phyloP scores from a whole-genome alignment of 2,888 invertebrate species.

The Microctonus brassicae region DNA sequence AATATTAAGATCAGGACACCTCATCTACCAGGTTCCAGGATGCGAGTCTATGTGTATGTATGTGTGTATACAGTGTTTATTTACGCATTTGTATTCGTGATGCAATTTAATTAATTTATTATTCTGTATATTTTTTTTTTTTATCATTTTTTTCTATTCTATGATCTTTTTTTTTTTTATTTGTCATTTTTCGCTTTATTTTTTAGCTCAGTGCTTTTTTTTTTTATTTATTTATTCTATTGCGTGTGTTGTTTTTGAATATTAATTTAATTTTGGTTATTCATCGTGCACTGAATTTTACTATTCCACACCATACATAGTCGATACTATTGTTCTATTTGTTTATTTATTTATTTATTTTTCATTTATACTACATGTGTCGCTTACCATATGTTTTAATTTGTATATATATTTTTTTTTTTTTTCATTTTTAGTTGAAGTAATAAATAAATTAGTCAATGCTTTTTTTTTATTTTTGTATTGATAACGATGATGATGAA shows the following conservation, averaged over 20 bases:
- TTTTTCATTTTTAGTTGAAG: background rate
- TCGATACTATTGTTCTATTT: no score
- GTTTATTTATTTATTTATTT: background rate
- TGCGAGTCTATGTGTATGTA: conserved; percentile 35
- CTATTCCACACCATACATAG: conserved; percentile 62
- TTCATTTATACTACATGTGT: background rate
- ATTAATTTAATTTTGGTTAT: conserved; percentile 13
- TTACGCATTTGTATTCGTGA: background rate
- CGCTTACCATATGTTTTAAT: background rate
- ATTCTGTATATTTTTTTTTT: no score
- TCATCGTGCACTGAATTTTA: conserved; percentile 43
- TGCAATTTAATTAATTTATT: background rate
- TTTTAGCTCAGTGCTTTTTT: no score
- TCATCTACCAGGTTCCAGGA: conserved; percentile 52
- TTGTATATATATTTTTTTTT: background rate
- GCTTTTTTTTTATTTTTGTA: background rate
- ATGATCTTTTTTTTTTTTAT: no score
- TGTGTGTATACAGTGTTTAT: conserved; percentile 4
- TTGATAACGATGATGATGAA: background rate
- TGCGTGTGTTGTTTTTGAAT: background rate
- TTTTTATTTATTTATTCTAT: no score
- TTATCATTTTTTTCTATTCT: no score
- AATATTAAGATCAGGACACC: conserved; percentile 57
- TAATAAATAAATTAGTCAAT: background rate
- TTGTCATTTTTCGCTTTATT: no score